Base-by-base conservation (phyloP, 64 coral and sea anemone species). In the Catalaphyllia jardinei region DNA sequence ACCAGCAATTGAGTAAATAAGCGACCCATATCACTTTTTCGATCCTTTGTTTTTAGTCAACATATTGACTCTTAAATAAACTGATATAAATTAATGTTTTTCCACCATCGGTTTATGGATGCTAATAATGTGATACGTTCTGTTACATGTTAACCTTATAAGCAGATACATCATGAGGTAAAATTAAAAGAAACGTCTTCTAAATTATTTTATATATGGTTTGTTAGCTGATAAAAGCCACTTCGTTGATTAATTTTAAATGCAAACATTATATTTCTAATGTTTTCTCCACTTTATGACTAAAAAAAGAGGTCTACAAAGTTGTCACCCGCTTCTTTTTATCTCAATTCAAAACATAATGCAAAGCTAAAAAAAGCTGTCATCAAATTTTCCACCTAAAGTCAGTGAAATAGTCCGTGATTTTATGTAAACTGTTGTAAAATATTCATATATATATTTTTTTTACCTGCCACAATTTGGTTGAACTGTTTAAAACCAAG, bases 61-160 rank as follows among this genome's bases (percentile, higher is more conserved):
- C 81, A 69, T 28, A 71, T 85, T 63, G 39, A 65, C 81, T 50
- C 39, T 51, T 85, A n/a, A 27, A 85, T 46, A 71, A 51, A 85
- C 38, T 42, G 50, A 16, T 69, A 49, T 46, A 71, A 85, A 85
- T 71, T 85, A 85, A 85, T 85, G 63, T 85, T 85, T 83, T 85
- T 85, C 81, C 60, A 71, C 24, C 22, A 33, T 85, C 20, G 22
- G 62, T 52, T 83, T 83, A 65, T 61, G 31, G 60, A 67, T 63
- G 17, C 60, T 65, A 12, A 62, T 64, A 38, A 71, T 71, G 38
- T 85, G 28, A 51, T 52, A 71, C 49, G 35, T 6, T 67, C 63
- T 49, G 62, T 85, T 65, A 59, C 31, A 49, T 85, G 31, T 85
- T 69, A 71, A 85, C 28, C 19, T 42, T 83, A 14, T 65, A 17